Percentiles rank a stretch among this genome's conserved stretches.
Evolutionary conservation across 2,888 invertebrate genomes (phyloP).

Genomic region (Rhamphomyia laevipes): DNA sequence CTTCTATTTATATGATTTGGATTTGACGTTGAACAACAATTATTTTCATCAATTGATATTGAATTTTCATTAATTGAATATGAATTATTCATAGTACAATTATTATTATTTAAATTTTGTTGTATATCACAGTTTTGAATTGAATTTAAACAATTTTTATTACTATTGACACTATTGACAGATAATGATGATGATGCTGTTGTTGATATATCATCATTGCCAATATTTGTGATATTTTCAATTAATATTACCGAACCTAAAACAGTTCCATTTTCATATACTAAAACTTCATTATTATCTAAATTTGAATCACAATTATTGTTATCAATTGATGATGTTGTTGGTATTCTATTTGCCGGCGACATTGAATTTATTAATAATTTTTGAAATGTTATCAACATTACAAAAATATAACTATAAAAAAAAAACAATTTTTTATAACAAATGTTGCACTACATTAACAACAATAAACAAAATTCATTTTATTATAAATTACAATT

Average conservation of each 20-base stretch:
- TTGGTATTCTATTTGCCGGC: background rate
- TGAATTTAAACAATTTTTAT: background rate
- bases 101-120: background rate
- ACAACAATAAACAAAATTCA: too few relatives aligned
- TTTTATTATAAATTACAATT: too few relatives aligned
- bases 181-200: background rate
- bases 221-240: background rate
- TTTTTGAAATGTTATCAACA: background rate
- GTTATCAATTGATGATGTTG: background rate
- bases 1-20: background rate
- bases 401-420: too few relatives aligned
- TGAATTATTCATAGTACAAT: background rate
- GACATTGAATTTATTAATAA: background rate
- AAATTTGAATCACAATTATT: background rate
- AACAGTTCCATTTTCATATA: slow-evolving; percentile 34
- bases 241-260: slow-evolving; percentile 25
- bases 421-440: too few relatives aligned
- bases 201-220: background rate
- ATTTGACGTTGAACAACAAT: background rate
- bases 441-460: too few relatives aligned
- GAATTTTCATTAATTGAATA: too few relatives aligned
- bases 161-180: background rate
- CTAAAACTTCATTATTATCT: slow-evolving; percentile 3
- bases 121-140: background rate
- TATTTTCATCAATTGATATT: background rate